These are phyloP conservation scores for Brachypodius melanocephalos DNA, from an alignment of 2,113 vertebrate species.

Conservation along the genomic window DNA sequence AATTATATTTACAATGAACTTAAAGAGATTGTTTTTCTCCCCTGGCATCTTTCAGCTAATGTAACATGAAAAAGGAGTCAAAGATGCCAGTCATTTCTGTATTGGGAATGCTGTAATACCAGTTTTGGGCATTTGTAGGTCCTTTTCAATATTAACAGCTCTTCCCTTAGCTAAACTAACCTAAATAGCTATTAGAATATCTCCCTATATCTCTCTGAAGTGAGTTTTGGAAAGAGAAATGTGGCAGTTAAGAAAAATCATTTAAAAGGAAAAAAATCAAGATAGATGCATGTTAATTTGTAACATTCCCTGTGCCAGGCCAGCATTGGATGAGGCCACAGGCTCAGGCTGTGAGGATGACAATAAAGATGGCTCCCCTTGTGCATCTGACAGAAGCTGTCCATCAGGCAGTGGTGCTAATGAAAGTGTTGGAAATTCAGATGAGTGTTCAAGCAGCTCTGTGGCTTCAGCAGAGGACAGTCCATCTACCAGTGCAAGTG, in stretches of 20 bases:
- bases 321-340: constrained; percentile 65
- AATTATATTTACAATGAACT: background rate
- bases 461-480: background rate
- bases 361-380: constrained; percentile 49
- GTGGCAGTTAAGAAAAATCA: background rate
- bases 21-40: background rate
- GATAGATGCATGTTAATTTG: background rate
- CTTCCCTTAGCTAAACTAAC: background rate
- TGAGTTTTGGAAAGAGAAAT: background rate
- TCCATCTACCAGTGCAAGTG: background rate
- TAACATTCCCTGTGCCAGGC: constrained; percentile 71
- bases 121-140: background rate
- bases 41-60: background rate
- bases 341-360: constrained; percentile 73
- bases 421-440: background rate
- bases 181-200: background rate
- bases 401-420: background rate
- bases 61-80: background rate
- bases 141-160: background rate
- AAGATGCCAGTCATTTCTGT: background rate
- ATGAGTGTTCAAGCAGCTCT: background rate
- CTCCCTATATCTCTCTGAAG: background rate
- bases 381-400: constrained; percentile 9
- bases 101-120: background rate
- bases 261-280: background rate